Percentiles rank a stretch among this genome's conserved stretches.
Evolutionary conservation across 2,888 invertebrate genomes (phyloP).

Genomic region (Strigamia crassipes): DNA sequence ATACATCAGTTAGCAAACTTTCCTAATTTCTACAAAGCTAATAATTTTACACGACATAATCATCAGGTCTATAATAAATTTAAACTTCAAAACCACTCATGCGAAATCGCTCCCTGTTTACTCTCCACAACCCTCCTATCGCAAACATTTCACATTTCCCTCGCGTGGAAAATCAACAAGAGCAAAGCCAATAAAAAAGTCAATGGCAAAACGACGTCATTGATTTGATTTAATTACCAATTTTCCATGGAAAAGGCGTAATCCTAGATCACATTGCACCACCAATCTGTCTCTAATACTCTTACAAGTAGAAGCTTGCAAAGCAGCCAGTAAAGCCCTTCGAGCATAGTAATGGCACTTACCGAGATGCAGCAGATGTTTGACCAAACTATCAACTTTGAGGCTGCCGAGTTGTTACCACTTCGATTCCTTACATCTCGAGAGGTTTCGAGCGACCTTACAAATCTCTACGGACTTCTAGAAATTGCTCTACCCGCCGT

Average conservation of each 20-base stretch:
- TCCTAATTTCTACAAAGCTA: too few relatives aligned
- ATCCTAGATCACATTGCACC: not conserved
- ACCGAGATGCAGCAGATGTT: conserved; percentile 35
- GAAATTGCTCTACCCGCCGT: conserved; percentile 19
- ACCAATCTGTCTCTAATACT: conserved; percentile 6
- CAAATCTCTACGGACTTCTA: not conserved
- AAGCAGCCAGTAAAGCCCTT: conserved; percentile 17
- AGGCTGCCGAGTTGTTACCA: conserved; percentile 12
- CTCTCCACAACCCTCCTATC: too few relatives aligned
- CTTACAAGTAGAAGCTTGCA: conserved; percentile 7
- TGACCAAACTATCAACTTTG: conserved; percentile 32
- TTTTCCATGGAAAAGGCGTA: not conserved
- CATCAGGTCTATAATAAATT: too few relatives aligned
- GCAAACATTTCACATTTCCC: not conserved
- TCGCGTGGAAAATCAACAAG: not conserved
- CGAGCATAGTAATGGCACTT: conserved; percentile 38
- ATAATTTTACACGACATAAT: too few relatives aligned
- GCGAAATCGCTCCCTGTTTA: too few relatives aligned
- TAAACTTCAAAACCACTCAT: too few relatives aligned
- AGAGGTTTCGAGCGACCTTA: not conserved
- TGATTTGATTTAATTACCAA: conserved; percentile 12
- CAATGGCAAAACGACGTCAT: not conserved
- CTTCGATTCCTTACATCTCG: not conserved
- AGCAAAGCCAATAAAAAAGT: not conserved
- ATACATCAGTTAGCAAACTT: too few relatives aligned